Conservation (phyloP, 2,113 vertebrate genomes). For the Elgaria multicarinata region DNA sequence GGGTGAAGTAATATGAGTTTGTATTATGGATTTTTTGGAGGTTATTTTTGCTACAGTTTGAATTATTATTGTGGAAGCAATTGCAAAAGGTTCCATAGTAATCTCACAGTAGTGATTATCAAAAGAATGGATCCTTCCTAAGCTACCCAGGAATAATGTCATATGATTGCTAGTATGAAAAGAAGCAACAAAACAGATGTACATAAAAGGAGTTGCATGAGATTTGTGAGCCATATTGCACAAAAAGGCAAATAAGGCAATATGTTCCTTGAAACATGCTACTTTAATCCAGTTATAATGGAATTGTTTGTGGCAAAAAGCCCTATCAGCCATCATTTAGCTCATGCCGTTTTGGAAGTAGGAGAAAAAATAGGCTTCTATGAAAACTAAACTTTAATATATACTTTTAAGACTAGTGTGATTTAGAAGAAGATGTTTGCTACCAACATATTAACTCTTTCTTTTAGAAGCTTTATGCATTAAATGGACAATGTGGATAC, state of each 20-base stretch:
- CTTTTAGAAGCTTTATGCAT: neutral
- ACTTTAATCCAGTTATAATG: slow-evolving; percentile 14
- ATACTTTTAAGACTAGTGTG: neutral
- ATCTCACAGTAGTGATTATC: neutral
- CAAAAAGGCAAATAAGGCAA: slow-evolving; percentile 1
- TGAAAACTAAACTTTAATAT: neutral
- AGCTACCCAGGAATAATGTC: neutral
- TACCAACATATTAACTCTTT: neutral
- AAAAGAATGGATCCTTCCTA: neutral
- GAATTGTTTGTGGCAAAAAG: neutral
- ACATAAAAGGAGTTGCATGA: slow-evolving; percentile 12
- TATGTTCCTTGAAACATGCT: neutral
- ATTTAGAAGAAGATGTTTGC: neutral
- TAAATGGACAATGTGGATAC: neutral
- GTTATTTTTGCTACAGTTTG: neutral
- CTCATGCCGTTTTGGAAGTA: neutral
- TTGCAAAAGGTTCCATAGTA: slow-evolving; percentile 16
- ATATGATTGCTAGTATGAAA: slow-evolving; percentile 15
- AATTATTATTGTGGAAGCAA: neutral
- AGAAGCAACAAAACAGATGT: slow-evolving; percentile 1
- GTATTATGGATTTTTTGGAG: slow-evolving; percentile 21
- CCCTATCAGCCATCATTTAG: neutral
- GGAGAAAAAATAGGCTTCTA: neutral
- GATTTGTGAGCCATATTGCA: slow-evolving; percentile 8
- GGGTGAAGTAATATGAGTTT: slow-evolving; percentile 5